These are phyloP conservation scores for Garrulus glandarius DNA, from an alignment of 2,797 vertebrate genomes.

Conservation along the genomic window DNA sequence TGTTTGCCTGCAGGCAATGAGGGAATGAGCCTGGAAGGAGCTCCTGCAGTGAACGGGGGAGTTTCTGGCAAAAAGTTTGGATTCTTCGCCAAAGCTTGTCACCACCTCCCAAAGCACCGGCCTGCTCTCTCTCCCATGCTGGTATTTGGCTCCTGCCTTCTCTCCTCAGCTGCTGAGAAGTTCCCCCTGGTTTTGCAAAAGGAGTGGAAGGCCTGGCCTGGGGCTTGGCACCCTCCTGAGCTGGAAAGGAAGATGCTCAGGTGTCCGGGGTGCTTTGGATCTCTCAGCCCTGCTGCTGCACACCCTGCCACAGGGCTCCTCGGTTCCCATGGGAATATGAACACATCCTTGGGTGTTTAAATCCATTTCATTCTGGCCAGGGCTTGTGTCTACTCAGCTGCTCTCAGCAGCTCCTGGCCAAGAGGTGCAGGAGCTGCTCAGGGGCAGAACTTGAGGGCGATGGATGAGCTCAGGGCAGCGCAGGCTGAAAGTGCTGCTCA, in stretches of 20 bases:
- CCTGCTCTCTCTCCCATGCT: background rate
- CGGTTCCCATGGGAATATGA: accelerated
- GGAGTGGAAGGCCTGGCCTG: background rate
- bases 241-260: background rate
- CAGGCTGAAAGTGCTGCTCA: background rate
- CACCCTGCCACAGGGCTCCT: background rate
- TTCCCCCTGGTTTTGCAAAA: background rate
- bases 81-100: conserved; percentile 7
- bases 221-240: background rate
- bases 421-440: background rate
- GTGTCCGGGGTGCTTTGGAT: background rate
- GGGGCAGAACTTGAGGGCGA: accelerated
- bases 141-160: conserved; percentile 13
- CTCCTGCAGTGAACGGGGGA: background rate
- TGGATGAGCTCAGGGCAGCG: background rate
- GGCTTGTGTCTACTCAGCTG: background rate
- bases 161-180: background rate
- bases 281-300: background rate
- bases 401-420: background rate
- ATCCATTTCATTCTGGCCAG: background rate
- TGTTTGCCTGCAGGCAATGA: background rate
- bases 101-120: background rate
- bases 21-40: background rate
- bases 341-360: background rate
- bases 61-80: conserved; percentile 13